phyloP scores from a whole-genome alignment of 2,888 invertebrate species.

The Sepiola atlantica region DNA sequence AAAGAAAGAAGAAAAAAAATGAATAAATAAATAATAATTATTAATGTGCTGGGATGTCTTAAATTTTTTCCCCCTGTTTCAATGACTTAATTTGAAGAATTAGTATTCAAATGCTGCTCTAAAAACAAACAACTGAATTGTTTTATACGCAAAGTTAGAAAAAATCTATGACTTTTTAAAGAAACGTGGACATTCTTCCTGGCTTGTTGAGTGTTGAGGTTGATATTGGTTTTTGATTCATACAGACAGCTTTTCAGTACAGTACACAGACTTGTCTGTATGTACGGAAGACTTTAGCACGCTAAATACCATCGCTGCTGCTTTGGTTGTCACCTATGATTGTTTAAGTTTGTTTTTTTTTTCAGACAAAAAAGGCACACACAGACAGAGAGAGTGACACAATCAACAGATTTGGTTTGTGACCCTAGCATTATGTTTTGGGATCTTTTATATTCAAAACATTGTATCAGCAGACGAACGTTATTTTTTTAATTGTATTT shows the following conservation, averaged over 20 bases:
- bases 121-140: neutral
- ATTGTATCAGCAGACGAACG: neutral
- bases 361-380: neutral
- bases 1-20: neutral
- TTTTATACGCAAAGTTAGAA: neutral
- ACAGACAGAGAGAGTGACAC: neutral
- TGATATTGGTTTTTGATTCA: neutral
- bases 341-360: neutral
- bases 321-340: neutral
- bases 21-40: too few species aligned
- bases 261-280: neutral
- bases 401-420: conserved; percentile 41
- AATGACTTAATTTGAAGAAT: neutral
- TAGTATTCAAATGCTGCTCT: neutral
- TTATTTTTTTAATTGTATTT: neutral
- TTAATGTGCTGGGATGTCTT: neutral
- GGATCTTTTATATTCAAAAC: neutral
- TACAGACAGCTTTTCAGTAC: neutral
- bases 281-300: neutral
- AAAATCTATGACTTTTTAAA: neutral
- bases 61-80: neutral
- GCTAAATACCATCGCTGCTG: neutral
- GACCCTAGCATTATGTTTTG: conserved; percentile 24
- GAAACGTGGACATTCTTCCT: neutral
- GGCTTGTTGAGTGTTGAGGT: neutral